Evolutionary conservation across 2,113 vertebrate genomes (phyloP), one percentile per base, ranked within the genome.

Genomic region (Brachyhypopomus gauderio): DNA sequence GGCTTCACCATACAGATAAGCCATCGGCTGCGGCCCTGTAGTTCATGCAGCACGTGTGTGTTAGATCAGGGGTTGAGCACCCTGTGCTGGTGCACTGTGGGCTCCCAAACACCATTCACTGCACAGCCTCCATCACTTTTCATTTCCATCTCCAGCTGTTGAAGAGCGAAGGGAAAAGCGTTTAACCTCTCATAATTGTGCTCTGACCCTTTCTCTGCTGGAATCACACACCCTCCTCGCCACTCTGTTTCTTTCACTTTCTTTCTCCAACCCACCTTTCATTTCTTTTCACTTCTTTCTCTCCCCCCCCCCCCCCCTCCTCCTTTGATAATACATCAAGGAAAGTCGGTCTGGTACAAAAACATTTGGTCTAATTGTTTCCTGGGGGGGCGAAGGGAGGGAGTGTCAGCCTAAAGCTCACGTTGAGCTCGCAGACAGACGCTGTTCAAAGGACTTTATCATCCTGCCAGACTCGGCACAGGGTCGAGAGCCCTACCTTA

Each of bases 101-200:
- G 82, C 75, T 85, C 75, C n/a, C 59, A 69, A 70, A 56, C 72
- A 70, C 85, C 69, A 25, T 85, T 79, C 84, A 87, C 84, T 83
- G 30, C 80, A 16, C 75, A 48, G 78, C 62, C 60, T 81, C 48
- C 66, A 75, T 81, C 72, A 63, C 75, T 83, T 85, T 87, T 89
- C 78, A 89, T 90, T 90, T 86, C 86, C 83, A 67, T 66, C 88
- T 86, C 85, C 84, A 80, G 83, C 87, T 86, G 63, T 30, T 60
- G 79, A 69, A 83, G 69, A 88, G 82, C 77, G 77, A 72, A 85
- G 83, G 80, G 82, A 85, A 89, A 87, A 89, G 80, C 86, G 83
- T 90, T 92, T 92, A 91, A 92, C 92, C 91, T 90, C 77, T 75
- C 84, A 88, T 91, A 88, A 92, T 93, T 90, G 89, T 84, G 75